Percentiles rank a stretch among this genome's conserved stretches.
Conservation (phyloP, 2,113 vertebrate species). For the Caretta caretta region DNA sequence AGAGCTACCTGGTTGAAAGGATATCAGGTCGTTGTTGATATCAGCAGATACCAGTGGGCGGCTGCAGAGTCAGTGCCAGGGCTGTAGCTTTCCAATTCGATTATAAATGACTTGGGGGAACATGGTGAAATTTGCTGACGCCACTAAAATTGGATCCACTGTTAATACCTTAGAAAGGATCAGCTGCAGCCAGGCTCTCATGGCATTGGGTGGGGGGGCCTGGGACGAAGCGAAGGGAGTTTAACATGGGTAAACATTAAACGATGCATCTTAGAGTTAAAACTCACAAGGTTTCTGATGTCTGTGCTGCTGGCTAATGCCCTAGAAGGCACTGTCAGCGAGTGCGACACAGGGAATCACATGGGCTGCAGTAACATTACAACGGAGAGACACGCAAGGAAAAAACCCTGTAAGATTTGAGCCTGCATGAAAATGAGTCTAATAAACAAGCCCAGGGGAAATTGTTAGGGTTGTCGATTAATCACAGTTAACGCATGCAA, state of each 20-base stretch:
- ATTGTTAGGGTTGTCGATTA: no score
- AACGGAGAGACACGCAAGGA: fast-evolving
- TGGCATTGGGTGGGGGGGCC: not conserved
- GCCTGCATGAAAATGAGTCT: not conserved
- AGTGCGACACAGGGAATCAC: fast-evolving
- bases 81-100: fast-evolving
- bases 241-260: conserved; percentile 36
- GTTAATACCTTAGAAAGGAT: conserved; percentile 55
- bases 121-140: conserved; percentile 64
- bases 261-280: not conserved
- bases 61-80: not conserved
- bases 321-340: not conserved
- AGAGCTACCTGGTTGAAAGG: not conserved
- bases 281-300: not conserved
- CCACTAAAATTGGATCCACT: conserved; percentile 64
- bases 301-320: fast-evolving
- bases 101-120: conserved; percentile 47
- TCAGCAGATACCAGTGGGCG: not conserved
- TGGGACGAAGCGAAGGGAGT: conserved; percentile 25
- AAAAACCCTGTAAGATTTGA: fast-evolving
- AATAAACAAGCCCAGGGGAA: not conserved
- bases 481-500: no score
- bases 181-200: not conserved
- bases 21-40: fast-evolving
- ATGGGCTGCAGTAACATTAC: not conserved